phyloP scores from a whole-genome alignment of 2,888 invertebrate genomes.

The Ormyrus nitidulus region DNA sequence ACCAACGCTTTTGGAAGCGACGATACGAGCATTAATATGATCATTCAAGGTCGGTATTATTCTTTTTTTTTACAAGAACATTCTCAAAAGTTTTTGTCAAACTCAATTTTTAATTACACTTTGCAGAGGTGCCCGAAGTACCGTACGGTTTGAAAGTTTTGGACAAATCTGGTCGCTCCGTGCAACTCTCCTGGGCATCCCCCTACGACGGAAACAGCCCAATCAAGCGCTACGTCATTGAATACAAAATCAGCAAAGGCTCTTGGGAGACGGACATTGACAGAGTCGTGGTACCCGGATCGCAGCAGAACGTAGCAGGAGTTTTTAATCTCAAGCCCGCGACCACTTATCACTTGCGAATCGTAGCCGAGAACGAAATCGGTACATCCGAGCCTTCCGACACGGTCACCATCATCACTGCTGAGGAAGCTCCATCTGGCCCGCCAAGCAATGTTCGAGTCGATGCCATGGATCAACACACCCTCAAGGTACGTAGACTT shows the following conservation, averaged over 20 bases:
- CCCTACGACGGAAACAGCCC: constrained; percentile 95
- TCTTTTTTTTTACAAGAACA: too few relatives aligned
- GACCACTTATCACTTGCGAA: constrained; percentile 93
- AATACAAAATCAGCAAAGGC: constrained; percentile 91
- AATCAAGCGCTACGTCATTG: constrained; percentile 91
- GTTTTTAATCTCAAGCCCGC: constrained; percentile 93
- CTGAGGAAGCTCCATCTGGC: constrained; percentile 92
- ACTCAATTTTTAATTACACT: background rate
- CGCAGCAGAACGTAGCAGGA: constrained; percentile 89
- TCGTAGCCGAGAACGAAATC: constrained; percentile 95
- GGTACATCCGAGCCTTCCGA: constrained; percentile 95
- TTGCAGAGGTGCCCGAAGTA: constrained; percentile 89
- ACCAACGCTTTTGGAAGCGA: constrained; percentile 96
- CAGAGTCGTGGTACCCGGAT: constrained; percentile 90
- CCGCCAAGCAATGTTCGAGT: constrained; percentile 90
- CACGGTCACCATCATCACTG: constrained; percentile 94
- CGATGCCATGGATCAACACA: constrained; percentile 91
- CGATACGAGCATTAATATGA: constrained; percentile 96
- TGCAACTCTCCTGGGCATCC: constrained; percentile 93
- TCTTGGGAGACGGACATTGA: constrained; percentile 91
- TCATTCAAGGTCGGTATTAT: constrained; percentile 85
- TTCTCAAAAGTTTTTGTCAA: background rate
- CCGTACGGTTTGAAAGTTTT: constrained; percentile 91
- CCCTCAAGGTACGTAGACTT: constrained; percentile 78
- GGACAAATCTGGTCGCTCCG: constrained; percentile 93